A percentile compares a stretch with the other conserved stretches of the same genome.
phyloP scores from a whole-genome alignment of 2,888 invertebrate species.

The Watsonalla cultraria region DNA sequence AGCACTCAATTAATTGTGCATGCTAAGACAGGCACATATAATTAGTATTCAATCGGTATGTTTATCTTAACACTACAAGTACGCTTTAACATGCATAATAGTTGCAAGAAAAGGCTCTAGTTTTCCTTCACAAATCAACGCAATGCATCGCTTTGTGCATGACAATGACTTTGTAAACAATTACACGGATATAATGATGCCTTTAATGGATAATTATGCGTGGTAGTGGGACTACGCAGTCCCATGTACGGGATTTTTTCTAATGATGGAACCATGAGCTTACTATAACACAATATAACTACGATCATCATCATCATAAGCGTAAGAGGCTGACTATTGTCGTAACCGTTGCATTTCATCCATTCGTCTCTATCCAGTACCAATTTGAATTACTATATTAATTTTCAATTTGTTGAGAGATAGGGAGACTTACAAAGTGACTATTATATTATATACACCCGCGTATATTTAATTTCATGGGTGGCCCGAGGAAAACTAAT shows the following conservation, averaged over 20 bases:
- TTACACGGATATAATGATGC: conserved; percentile 1
- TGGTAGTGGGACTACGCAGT: background rate
- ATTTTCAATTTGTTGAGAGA: too few relatives aligned
- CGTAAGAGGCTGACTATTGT: too few relatives aligned
- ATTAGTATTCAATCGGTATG: background rate
- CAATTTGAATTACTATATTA: too few relatives aligned
- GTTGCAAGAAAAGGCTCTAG: conserved; percentile 1
- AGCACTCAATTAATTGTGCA: too few relatives aligned
- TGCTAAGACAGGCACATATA: background rate
- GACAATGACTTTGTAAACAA: background rate
- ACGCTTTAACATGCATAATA: background rate
- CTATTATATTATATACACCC: too few relatives aligned
- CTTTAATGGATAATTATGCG: background rate
- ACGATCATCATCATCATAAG: too few relatives aligned
- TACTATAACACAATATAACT: too few relatives aligned
- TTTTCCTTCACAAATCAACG: conserved; percentile 5
- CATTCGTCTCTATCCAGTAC: too few relatives aligned
- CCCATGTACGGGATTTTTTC: background rate
- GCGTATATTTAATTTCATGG: too few relatives aligned
- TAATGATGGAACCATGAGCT: background rate
- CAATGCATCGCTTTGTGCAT: conserved; percentile 7
- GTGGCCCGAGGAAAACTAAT: too few relatives aligned
- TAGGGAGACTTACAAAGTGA: too few relatives aligned
- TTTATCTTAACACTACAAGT: background rate
- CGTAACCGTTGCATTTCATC: too few relatives aligned